A percentile compares a stretch with the other conserved stretches of the same genome.
Conservation (phyloP, 1,140 invertebrate species). For the Frieseomelitta varia region DNA sequence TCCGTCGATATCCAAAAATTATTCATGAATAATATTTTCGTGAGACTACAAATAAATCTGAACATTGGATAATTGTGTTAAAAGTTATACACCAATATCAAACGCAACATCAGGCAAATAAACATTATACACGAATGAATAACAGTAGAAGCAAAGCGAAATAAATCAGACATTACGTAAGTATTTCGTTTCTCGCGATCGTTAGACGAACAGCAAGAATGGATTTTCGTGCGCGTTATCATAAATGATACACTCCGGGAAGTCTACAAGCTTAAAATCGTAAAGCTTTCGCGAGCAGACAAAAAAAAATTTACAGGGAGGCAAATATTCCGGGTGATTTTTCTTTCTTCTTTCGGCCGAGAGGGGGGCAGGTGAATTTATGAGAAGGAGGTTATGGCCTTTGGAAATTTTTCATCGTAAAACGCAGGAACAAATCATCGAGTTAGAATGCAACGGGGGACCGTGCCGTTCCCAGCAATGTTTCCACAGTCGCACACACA, state of each 20-base stretch:
- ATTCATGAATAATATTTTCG: too few species aligned
- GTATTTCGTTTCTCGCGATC: too few species aligned
- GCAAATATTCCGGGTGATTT: constrained; percentile 16
- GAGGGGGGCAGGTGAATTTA: not conserved
- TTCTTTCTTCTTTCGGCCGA: not conserved
- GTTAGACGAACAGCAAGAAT: not conserved
- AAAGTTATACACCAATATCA: too few species aligned
- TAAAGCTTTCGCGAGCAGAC: not conserved
- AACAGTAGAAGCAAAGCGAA: not conserved
- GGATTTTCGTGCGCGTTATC: constrained; percentile 6
- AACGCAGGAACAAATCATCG: constrained; percentile 43
- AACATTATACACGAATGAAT: not conserved
- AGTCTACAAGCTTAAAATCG: not conserved
- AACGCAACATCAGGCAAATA: not conserved
- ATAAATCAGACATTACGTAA: not conserved
- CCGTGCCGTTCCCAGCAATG: constrained; percentile 6
- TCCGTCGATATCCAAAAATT: too few species aligned
- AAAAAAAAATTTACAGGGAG: not conserved
- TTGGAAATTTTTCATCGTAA: constrained; percentile 35
- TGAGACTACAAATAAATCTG: too few species aligned
- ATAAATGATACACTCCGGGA: not conserved
- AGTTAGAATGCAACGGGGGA: constrained; percentile 17
- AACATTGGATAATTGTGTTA: too few species aligned
- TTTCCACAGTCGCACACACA: constrained; percentile 24
- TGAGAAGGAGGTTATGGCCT: constrained; percentile 11